These are phyloP conservation scores for Pluvialis apricaria DNA, from an alignment of 2,113 vertebrate genomes.

Conservation along the genomic window DNA sequence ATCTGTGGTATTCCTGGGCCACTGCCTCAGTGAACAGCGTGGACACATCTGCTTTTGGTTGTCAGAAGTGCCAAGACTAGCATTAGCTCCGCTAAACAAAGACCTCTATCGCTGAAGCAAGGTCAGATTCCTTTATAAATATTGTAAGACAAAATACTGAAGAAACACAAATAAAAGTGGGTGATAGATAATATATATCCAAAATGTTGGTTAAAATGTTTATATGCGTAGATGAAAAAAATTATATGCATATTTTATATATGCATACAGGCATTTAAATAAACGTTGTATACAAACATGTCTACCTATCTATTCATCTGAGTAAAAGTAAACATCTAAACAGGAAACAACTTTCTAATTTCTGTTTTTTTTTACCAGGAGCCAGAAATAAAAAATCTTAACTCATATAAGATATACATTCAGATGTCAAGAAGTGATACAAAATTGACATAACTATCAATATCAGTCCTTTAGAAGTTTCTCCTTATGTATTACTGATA, in stretches of 20 bases:
- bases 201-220: background rate
- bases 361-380: background rate
- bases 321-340: background rate
- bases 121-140: fast-evolving
- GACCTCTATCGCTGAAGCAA: background rate
- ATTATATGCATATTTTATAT: background rate
- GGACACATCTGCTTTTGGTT: background rate
- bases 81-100: background rate
- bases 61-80: background rate
- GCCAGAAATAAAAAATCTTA: background rate
- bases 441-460: background rate
- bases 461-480: background rate
- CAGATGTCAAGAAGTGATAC: background rate
- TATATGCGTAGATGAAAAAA: background rate
- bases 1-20: background rate
- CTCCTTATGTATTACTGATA: background rate
- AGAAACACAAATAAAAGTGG: background rate
- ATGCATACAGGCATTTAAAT: background rate
- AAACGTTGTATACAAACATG: background rate
- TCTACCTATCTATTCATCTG: background rate
- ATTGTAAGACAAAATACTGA: background rate
- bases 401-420: background rate
- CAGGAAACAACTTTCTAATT: background rate
- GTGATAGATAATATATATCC: background rate
- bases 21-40: background rate